Evolutionary conservation across 2,797 vertebrate species (phyloP).

Genomic region (Phrynocephalus guinanensis): DNA sequence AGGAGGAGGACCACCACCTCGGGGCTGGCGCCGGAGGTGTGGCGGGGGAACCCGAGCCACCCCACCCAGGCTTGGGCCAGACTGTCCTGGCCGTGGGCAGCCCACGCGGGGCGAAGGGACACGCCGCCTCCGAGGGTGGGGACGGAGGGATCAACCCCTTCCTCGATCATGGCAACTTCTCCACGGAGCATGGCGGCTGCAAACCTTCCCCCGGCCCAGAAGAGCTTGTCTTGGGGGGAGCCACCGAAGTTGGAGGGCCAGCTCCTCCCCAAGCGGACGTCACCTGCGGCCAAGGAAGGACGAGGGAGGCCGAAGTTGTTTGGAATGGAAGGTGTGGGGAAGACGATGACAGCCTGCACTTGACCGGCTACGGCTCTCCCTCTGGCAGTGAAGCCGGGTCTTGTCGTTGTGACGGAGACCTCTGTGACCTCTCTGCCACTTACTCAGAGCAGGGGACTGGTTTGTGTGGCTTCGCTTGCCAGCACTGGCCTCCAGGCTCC

Average conservation of each 20-base stretch:
- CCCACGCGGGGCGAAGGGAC: constrained; percentile 33
- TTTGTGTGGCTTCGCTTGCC: constrained; percentile 62
- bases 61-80: constrained; percentile 42
- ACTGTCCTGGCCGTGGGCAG: neutral
- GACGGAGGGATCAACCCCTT: constrained; percentile 46
- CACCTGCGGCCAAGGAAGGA: constrained; percentile 12
- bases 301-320: neutral
- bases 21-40: constrained; percentile 41
- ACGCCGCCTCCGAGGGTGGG: constrained; percentile 62
- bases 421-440: constrained; percentile 40
- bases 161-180: constrained; percentile 46
- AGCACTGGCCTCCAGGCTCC: constrained; percentile 45
- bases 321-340: constrained; percentile 35
- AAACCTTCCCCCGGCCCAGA: constrained; percentile 45
- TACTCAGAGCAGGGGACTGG: constrained; percentile 49
- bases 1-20: neutral
- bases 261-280: neutral
- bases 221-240: neutral
- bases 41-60: constrained; percentile 50
- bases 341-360: neutral
- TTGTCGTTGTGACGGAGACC: constrained; percentile 58
- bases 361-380: neutral
- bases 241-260: neutral
- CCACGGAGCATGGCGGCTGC: constrained; percentile 48
- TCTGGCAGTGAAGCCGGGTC: constrained; percentile 26